Evolutionary conservation across 1,140 invertebrate species (phyloP), one percentile per base, ranked within the genome.

Genomic region (Forficula auricularia): DNA sequence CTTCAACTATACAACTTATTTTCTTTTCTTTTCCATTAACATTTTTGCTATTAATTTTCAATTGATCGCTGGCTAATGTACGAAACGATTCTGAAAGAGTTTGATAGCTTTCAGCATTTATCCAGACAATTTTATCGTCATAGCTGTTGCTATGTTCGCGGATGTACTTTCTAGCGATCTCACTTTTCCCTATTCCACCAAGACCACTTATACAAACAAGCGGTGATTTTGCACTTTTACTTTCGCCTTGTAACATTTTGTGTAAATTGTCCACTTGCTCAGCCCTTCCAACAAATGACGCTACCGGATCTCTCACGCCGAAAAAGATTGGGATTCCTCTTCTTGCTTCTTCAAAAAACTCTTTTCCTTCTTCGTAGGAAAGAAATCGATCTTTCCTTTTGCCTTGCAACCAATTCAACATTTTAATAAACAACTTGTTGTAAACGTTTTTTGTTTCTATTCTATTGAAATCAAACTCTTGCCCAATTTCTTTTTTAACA

Each of bases 41-140:
- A 45, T 50, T 30, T 19, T 39, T 33, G 6, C 40, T 41, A 12
- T 15, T n/a, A 34, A 50, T 51, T 3, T 41, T 42, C 38, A 50
- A 32, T 31, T 44, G n/a, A n/a, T n/a, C 40, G 13, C 36, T 27
- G 16, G 48, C 48, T 19, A 50, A 35, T 19, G 20, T 47, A 19
- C 14, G 14, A 39, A 53, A 53, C 18, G 51, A 53, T 4, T 47
- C 41, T 14, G 7, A n/a, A n/a, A 53, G 19, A 38, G n/a, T n/a
- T n/a, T n/a, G n/a, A n/a, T n/a, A n/a, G n/a, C 27, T 52, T 37
- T 53, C 51, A 19, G 50, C 51, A 39, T 53, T 48, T 35, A 53
- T 43, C 51, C 51, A 53, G 8, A 52, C 27, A 14, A 53, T 19
- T 19, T 53, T 53, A n/a, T 45, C 34, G 16, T 52, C 50, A 39